Evolutionary conservation across 1,140 invertebrate genomes (phyloP).

Genomic region (Aphelenchoides fujianensis): DNA sequence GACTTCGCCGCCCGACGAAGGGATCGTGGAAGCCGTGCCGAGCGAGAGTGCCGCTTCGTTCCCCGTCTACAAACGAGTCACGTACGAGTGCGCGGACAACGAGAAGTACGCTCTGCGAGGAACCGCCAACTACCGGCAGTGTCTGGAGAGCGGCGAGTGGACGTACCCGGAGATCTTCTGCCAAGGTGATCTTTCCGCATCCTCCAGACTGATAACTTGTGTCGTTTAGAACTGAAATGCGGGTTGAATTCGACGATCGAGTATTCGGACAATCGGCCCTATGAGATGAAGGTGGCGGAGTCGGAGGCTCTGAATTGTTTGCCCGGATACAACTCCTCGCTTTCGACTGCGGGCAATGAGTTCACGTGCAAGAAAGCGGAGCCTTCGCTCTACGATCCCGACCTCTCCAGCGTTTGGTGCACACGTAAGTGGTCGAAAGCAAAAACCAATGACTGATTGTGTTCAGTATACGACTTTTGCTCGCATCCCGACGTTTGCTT

Average conservation of each 20-base stretch:
- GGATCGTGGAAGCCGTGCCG: background rate
- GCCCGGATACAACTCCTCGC: background rate
- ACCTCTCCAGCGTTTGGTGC: background rate
- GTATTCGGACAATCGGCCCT: background rate
- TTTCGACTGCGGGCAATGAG: background rate
- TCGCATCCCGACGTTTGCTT: conserved; percentile 8
- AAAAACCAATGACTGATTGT: background rate
- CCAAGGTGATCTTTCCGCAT: too few relatives aligned
- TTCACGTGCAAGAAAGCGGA: background rate
- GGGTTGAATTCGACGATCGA: background rate
- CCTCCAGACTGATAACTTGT: background rate
- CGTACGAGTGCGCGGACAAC: background rate
- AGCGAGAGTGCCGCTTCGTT: background rate
- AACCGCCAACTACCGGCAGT: background rate
- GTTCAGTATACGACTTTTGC: conserved; percentile 3
- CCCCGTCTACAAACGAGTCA: background rate
- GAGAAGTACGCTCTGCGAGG: conserved; percentile 7
- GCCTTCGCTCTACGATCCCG: background rate
- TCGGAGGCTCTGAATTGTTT: background rate
- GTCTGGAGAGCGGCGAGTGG: conserved; percentile 20
- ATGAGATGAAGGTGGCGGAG: background rate
- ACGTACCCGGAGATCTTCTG: conserved; percentile 24
- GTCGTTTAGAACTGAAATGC: conserved; percentile 6
- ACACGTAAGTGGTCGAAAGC: background rate
- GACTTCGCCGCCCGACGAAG: background rate